These are phyloP conservation scores for Protobothrops mucrosquamatus DNA, from an alignment of 2,113 vertebrate genomes.

Conservation along the genomic window DNA sequence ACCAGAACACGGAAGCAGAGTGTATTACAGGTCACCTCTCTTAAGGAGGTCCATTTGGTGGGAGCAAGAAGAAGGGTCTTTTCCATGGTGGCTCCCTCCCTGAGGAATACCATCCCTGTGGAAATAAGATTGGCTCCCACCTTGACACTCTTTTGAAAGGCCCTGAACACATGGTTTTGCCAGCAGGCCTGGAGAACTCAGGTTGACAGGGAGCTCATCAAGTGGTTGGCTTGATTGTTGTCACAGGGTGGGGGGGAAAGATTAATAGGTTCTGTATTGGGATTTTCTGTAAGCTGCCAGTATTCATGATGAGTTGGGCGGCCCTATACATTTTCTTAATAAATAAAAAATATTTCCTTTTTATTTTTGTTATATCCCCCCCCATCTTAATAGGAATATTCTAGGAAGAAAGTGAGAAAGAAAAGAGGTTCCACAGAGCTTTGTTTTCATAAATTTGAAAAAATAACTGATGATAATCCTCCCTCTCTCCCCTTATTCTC, in stretches of 20 bases:
- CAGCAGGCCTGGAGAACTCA: not conserved
- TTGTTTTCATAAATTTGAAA: no score
- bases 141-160: not conserved
- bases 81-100: not conserved
- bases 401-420: no score
- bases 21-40: not conserved
- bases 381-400: no score
- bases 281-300: no score
- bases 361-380: no score
- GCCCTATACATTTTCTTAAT: no score
- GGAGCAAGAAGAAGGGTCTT: not conserved
- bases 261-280: no score
- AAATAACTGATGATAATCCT: no score
- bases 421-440: no score
- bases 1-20: not conserved
- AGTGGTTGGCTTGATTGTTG: not conserved
- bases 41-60: not conserved
- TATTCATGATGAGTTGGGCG: no score
- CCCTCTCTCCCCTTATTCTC: no score
- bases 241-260: fast-evolving
- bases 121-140: not conserved
- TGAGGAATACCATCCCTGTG: not conserved
- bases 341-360: no score
- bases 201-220: not conserved
- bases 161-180: not conserved